Base-by-base conservation (phyloP, 2,888 invertebrate genomes). In the Papilio demoleus region DNA sequence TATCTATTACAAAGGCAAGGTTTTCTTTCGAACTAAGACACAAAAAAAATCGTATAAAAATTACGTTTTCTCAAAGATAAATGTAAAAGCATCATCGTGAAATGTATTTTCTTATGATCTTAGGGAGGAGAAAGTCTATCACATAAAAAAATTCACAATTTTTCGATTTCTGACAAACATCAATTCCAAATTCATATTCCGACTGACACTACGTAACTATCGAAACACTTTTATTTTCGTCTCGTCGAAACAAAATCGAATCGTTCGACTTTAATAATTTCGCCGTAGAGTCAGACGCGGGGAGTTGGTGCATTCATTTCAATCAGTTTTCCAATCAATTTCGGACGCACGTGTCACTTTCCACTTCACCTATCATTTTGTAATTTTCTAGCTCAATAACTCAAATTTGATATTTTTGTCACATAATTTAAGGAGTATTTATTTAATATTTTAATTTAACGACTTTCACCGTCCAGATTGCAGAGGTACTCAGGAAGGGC, bases 301-400 rank as follows among this genome's bases (percentile, higher is more conserved):
- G 47, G 9, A 74, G 76, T 77, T 70, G 75, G 74, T 77, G 76
- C 78, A 85, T 84, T 87, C 81, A 86, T 79, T 80, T 77, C 87
- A 86, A 87, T 87, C 87, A 85, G 81, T 80, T 84, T 82, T 85
- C 80, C 85, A 86, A 87, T 87, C 85, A 86, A 79, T 84, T 82
- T 27, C n/a, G 50, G n/a, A 50, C 50, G 62, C 56, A 38, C 64
- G 60, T 68, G 59, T 67, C 50, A 64, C 45, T 64, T 60, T 31
- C 65, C 50, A 50, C 65, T 67, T 38, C 40, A 65, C 61, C 53
- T 53, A 40, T 56, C 17, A 31, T 56, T 56, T 56, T 31, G 9
- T 56, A 31, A 27, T 56, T 31, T 31, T 31, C 53, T 53, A 31
- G 47, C 12, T 42, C 31, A 31, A 31, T 3, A 4, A 31, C 31